These are phyloP conservation scores for Chiloscyllium plagiosum DNA, from an alignment of 2,113 vertebrate species.

Conservation along the genomic window DNA sequence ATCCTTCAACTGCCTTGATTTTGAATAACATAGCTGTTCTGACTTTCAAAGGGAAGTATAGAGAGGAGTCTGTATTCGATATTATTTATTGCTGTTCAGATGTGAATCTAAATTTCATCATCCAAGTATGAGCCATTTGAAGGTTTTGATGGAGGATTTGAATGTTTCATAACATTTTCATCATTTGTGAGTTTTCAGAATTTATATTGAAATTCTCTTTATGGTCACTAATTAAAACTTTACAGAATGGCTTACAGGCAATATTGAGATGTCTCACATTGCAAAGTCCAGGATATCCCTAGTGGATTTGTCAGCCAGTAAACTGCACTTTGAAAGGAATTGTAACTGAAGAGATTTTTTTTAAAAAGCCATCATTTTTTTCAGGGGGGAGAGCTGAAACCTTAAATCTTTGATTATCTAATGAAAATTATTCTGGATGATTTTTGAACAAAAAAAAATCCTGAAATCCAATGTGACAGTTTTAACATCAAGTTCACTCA, in stretches of 20 bases:
- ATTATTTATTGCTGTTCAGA: background rate
- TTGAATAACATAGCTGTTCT: background rate
- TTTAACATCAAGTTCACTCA: background rate
- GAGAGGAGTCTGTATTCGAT: background rate
- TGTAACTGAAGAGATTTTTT: background rate
- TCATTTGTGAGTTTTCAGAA: background rate
- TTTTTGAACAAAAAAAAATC: background rate
- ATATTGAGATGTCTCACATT: background rate
- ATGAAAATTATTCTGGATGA: background rate
- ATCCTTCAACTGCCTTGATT: background rate
- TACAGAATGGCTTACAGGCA: background rate
- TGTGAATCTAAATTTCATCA: background rate
- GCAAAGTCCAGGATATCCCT: background rate
- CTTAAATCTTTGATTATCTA: background rate
- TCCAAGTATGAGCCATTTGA: background rate
- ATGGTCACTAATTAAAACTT: background rate
- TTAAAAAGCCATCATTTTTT: background rate
- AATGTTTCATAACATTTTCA: background rate
- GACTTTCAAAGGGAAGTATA: background rate
- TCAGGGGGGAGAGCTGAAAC: background rate
- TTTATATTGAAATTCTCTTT: background rate
- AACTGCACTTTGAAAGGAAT: background rate
- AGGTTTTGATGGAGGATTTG: background rate
- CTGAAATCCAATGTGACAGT: background rate
- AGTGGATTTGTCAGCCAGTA: background rate